Evolutionary conservation across 2,888 invertebrate genomes (phyloP), one percentile per base, ranked within the genome.

Genomic region (Stenchaetothrips biformis): DNA sequence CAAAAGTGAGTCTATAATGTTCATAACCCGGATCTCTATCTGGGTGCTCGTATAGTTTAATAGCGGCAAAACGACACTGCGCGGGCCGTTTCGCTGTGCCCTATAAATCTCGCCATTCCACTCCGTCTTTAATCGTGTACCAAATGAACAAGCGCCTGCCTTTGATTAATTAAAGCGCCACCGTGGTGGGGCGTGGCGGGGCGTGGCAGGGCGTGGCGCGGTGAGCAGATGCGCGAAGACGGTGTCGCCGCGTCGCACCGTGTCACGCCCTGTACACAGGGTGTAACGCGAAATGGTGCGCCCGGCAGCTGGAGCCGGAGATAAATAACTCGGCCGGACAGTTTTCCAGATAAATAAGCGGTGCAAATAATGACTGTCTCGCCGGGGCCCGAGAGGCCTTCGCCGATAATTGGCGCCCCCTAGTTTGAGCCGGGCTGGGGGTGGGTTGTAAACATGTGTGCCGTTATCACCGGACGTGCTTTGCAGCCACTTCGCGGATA

Each of bases 151-250:
- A 25, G 53, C 53, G 53, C 25, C 25, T 25, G 67, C 67, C 25
- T 74, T 74, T 74, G 67, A 74, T 74, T 74, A 74, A 74, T 74
- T 74, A 74, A 74, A 25, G 67, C 67, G 67, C 67, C 18, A 16
- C 16, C 37, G 37, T 37, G 37, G 37, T 13, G 53, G 16, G 16
- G 53, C 53, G 13, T n/a, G n/a, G n/a, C n/a, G n/a, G n/a, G n/a
- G n/a, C n/a, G n/a, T n/a, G n/a, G n/a, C n/a, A n/a, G 16, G 18
- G 53, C 18, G 53, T 53, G 18, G 37, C 53, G 18, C 53, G 8
- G 53, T 6, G 18, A 53, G 18, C 53, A 53, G 18, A 53, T 18
- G 53, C 53, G 13, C 53, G 13, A 53, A 53, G 18, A 53, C 53
- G 11, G 18, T 9, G 53, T 18, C 53, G 13, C 16, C 53, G 53